These are phyloP conservation scores for Ectropis crepuscularia DNA, from an alignment of 2,888 invertebrate genomes.

Conservation along the genomic window DNA sequence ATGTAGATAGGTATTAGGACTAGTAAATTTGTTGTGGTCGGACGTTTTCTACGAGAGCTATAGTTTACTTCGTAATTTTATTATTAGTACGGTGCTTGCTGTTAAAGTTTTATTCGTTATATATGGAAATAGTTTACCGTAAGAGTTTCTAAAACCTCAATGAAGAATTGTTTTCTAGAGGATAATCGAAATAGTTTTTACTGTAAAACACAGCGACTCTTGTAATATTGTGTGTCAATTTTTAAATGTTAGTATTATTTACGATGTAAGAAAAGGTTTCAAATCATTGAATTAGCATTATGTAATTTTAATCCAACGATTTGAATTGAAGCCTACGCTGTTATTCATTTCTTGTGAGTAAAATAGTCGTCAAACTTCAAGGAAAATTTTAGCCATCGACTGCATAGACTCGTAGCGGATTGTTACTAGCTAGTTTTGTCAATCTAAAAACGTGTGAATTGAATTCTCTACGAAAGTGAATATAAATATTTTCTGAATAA, in stretches of 20 bases:
- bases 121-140: conserved; percentile 55
- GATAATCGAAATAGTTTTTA: conserved; percentile 54
- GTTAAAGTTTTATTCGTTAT: conserved; percentile 73
- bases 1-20: conserved; percentile 78
- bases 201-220: conserved; percentile 53
- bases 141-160: conserved; percentile 69
- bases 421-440: conserved; percentile 70
- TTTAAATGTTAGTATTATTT: conserved; percentile 58
- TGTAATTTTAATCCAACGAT: conserved; percentile 61
- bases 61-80: conserved; percentile 71
- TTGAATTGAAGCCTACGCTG: conserved; percentile 56
- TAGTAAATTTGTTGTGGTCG: conserved; percentile 83
- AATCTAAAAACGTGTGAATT: conserved; percentile 68
- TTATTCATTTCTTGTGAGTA: conserved; percentile 54
- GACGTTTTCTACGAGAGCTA: conserved; percentile 79
- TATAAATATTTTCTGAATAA: conserved; percentile 78
- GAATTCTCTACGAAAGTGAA: conserved; percentile 65
- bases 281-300: conserved; percentile 72
- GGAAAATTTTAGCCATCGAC: conserved; percentile 69
- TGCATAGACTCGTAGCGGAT: conserved; percentile 73
- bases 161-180: conserved; percentile 64
- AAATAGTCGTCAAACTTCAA: conserved; percentile 54
- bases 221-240: conserved; percentile 56
- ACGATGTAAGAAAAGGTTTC: conserved; percentile 67
- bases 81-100: conserved; percentile 81